These are phyloP conservation scores for Cephonodes hylas DNA, from an alignment of 2,888 invertebrate species.

Conservation along the genomic window DNA sequence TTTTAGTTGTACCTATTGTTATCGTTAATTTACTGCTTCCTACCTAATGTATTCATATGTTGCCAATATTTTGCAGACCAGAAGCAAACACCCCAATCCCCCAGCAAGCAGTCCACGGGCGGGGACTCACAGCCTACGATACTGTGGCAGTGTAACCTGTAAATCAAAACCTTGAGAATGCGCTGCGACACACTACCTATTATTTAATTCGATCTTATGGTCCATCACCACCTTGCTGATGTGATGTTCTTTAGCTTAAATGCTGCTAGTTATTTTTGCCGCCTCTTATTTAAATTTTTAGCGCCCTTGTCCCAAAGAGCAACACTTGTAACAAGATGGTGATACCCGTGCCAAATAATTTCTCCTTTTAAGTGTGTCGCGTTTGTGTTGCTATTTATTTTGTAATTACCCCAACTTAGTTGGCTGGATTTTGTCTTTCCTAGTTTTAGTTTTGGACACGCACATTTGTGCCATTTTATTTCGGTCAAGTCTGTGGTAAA, in stretches of 20 bases:
- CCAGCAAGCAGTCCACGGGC: slow-evolving; percentile 86
- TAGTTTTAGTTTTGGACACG: slow-evolving; percentile 44
- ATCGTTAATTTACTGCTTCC: background rate
- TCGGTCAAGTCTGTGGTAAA: slow-evolving; percentile 42
- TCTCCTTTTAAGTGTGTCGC: slow-evolving; percentile 55
- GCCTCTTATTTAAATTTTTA: slow-evolving; percentile 26
- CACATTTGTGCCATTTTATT: slow-evolving; percentile 54
- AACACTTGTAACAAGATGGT: slow-evolving; percentile 52
- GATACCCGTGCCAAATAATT: slow-evolving; percentile 60
- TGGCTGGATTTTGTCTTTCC: slow-evolving; percentile 65
- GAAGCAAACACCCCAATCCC: slow-evolving; percentile 90
- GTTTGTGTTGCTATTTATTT: slow-evolving; percentile 54
- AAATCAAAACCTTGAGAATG: slow-evolving; percentile 62
- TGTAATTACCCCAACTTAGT: slow-evolving; percentile 74
- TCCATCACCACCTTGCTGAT: slow-evolving; percentile 59
- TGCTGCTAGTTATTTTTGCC: slow-evolving; percentile 23
- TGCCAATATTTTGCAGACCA: slow-evolving; percentile 84
- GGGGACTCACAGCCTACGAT: slow-evolving; percentile 98
- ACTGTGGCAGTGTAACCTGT: slow-evolving; percentile 99
- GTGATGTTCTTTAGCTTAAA: slow-evolving; percentile 26
- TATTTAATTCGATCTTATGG: slow-evolving; percentile 39
- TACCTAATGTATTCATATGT: background rate
- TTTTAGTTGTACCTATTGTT: background rate
- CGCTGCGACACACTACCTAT: slow-evolving; percentile 32
- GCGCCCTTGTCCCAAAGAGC: slow-evolving; percentile 11